A percentile compares a stretch with the other conserved stretches of the same genome.
Conservation (phyloP, 2,113 vertebrate genomes). For the Rana temporaria region DNA sequence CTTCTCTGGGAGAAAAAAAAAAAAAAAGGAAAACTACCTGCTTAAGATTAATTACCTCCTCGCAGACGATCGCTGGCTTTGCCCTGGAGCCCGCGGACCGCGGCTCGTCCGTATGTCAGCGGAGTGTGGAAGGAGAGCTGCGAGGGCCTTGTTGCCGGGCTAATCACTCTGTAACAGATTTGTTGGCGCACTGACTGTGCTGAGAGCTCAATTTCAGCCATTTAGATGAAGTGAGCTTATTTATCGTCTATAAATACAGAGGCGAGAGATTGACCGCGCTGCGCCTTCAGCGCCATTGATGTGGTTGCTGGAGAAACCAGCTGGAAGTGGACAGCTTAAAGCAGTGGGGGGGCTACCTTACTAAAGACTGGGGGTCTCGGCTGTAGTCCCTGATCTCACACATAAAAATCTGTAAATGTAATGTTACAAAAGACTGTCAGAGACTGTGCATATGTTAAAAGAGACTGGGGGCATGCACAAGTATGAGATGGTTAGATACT, state of each 20-base stretch:
- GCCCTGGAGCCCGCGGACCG: conserved; percentile 18
- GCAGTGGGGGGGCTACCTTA: no score
- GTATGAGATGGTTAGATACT: no score
- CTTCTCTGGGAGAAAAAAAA: neutral
- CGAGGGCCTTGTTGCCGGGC: neutral
- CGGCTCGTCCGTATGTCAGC: conserved; percentile 4
- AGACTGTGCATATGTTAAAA: no score
- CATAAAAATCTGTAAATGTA: no score
- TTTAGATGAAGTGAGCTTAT: neutral
- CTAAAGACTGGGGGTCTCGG: no score
- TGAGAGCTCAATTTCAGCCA: neutral
- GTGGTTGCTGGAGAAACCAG: no score
- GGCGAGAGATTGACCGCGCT: no score
- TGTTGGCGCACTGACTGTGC: conserved; percentile 25
- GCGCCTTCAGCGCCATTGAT: no score
- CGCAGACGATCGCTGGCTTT: conserved; percentile 20
- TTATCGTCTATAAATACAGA: neutral
- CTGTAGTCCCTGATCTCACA: no score
- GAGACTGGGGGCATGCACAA: no score
- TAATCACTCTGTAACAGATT: conserved; percentile 47
- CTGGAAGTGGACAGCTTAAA: no score
- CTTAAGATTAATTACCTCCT: conserved; percentile 55
- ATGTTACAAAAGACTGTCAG: no score
- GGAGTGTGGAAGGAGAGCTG: neutral
- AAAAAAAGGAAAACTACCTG: conserved; percentile 40